Conservation (phyloP, 92 coral and sea anemone species). For the Scolanthus callimorphus region DNA sequence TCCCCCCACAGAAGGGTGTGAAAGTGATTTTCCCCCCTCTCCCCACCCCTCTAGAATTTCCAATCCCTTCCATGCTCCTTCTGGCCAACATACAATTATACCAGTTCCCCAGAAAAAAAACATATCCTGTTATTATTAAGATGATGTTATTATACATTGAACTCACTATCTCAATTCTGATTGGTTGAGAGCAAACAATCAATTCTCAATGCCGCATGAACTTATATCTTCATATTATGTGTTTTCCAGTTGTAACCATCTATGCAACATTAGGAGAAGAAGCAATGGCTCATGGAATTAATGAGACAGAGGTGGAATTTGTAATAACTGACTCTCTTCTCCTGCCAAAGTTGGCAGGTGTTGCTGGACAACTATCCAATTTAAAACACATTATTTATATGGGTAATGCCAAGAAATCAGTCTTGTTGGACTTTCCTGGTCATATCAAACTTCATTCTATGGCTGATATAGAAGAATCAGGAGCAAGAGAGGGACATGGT, state of each 20-base stretch:
- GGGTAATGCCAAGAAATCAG: slow-evolving; percentile 69
- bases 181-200: too few relatives aligned
- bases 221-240: background rate
- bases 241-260: slow-evolving; percentile 77
- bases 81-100: too few relatives aligned
- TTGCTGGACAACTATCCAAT: slow-evolving; percentile 63
- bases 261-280: slow-evolving; percentile 97
- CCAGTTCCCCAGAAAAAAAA: too few relatives aligned
- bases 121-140: too few relatives aligned
- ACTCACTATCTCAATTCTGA: too few relatives aligned
- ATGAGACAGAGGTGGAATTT: slow-evolving; percentile 84
- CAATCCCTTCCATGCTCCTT: too few relatives aligned
- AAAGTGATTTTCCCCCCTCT: too few relatives aligned
- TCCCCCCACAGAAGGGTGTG: too few relatives aligned
- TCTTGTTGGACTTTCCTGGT: slow-evolving; percentile 58
- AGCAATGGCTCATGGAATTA: slow-evolving; percentile 83
- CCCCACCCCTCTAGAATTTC: too few relatives aligned
- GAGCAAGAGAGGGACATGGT: slow-evolving; percentile 73
- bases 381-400: slow-evolving; percentile 75
- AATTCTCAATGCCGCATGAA: too few relatives aligned
- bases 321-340: slow-evolving; percentile 84
- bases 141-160: too few relatives aligned
- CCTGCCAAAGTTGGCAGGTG: slow-evolving; percentile 61
- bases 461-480: slow-evolving; percentile 82
- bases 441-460: slow-evolving; percentile 72